Conservation (phyloP, 1,140 invertebrate species). For the Sycophila sp. region DNA sequence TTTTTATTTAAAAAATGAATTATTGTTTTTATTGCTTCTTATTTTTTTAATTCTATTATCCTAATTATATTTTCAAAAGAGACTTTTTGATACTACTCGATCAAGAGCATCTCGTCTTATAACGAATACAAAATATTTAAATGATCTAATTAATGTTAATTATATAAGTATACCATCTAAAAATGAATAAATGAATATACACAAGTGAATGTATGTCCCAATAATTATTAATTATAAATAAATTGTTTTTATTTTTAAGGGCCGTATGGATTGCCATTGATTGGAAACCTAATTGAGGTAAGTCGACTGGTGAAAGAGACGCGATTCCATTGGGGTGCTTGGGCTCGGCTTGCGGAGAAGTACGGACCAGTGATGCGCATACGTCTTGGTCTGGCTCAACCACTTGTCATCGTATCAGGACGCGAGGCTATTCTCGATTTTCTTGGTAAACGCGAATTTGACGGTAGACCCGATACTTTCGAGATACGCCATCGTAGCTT, state of each 20-base stretch:
- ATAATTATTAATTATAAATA: no score
- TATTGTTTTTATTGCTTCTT: no score
- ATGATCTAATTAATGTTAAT: no score
- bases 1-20: no score
- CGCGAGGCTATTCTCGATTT: conserved; percentile 55
- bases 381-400: conserved; percentile 48
- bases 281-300: conserved; percentile 58
- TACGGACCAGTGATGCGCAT: conserved; percentile 60
- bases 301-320: conserved; percentile 51
- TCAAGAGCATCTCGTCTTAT: no score
- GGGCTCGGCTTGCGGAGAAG: conserved; percentile 48
- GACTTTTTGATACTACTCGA: no score
- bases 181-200: no score
- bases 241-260: conserved; percentile 48
- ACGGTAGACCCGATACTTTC: conserved; percentile 56
- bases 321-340: conserved; percentile 49
- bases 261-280: conserved; percentile 54
- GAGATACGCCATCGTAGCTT: conserved; percentile 49
- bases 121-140: no score
- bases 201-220: no score
- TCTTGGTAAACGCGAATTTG: conserved; percentile 54
- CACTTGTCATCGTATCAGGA: conserved; percentile 56
- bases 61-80: no score
- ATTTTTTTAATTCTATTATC: no score
- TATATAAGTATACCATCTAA: no score